Base-by-base conservation (phyloP, 2,888 invertebrate genomes). In the Trilocha varians region DNA sequence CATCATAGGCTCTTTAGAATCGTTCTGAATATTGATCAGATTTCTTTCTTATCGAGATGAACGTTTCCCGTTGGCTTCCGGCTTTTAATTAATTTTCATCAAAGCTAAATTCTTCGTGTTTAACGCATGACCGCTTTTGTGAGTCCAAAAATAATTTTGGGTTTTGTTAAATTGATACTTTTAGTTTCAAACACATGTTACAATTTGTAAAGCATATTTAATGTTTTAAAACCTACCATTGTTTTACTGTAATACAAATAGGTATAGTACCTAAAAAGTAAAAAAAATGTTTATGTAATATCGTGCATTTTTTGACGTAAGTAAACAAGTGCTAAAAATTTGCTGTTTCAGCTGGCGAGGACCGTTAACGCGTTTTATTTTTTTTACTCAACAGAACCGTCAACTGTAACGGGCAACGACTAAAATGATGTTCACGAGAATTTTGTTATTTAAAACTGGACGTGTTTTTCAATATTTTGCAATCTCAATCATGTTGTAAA, bases 341-440 rank as follows among this genome's bases (percentile, higher is more conserved):
- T 41, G 52, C 42, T 46, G 48, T 58, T 52, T 56, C 57, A 57
- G 53, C 53, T 43, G 38, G 16, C 46, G 47, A 47, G 55, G 59
- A 52, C 6, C 49, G 55, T 57, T 63, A 67, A 65, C 64, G 57
- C 51, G 42, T 65, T 67, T 66, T 67, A 65, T 68, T 64, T 62
- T 49, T 56, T 50, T 54, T 53, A 54, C n/a, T n/a, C n/a, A n/a
- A n/a, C n/a, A n/a, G n/a, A n/a, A n/a, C n/a, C n/a, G n/a, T n/a
- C n/a, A n/a, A n/a, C n/a, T n/a, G n/a, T n/a, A n/a, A n/a, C n/a
- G n/a, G n/a, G n/a, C n/a, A n/a, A n/a, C n/a, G n/a, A n/a, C n/a
- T n/a, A n/a, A n/a, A n/a, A n/a, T n/a, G n/a, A n/a, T n/a, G n/a
- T n/a, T n/a, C n/a, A n/a, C n/a, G n/a, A n/a, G n/a, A n/a, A n/a